Evolutionary conservation across 2,797 vertebrate genomes (phyloP).

Genomic region (Tarsius wallacei): DNA sequence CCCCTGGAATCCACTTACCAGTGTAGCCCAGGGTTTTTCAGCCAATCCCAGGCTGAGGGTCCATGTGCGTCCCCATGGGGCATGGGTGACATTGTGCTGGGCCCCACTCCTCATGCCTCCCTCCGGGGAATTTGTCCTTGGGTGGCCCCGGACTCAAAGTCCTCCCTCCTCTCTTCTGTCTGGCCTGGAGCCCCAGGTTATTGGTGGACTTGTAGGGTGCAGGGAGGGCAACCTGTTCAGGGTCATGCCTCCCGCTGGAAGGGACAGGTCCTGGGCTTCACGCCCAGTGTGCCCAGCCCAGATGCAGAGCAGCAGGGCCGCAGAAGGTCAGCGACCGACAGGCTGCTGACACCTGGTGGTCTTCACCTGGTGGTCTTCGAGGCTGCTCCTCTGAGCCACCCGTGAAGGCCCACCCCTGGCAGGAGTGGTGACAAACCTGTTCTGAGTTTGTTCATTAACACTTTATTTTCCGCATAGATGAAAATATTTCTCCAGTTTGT

Average conservation of each 20-base stretch:
- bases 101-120: background rate
- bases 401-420: background rate
- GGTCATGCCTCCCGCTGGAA: background rate
- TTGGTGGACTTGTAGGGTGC: background rate
- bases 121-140: background rate
- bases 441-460: background rate
- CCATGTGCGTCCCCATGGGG: background rate
- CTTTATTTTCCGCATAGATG: background rate
- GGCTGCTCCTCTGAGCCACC: background rate
- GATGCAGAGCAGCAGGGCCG: background rate
- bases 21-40: background rate
- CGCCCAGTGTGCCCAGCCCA: background rate
- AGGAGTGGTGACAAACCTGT: too few relatives aligned
- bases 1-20: too few relatives aligned
- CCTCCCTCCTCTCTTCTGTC: background rate
- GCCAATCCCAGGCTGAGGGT: background rate
- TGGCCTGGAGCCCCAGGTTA: background rate
- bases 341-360: too few relatives aligned
- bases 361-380: too few relatives aligned
- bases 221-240: background rate
- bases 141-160: background rate
- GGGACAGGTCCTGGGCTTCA: background rate
- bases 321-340: too few relatives aligned
- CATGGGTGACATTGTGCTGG: rapidly evolving
- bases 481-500: background rate